phyloP scores from a whole-genome alignment of 2,797 vertebrate species.

The Danio tinwini region DNA sequence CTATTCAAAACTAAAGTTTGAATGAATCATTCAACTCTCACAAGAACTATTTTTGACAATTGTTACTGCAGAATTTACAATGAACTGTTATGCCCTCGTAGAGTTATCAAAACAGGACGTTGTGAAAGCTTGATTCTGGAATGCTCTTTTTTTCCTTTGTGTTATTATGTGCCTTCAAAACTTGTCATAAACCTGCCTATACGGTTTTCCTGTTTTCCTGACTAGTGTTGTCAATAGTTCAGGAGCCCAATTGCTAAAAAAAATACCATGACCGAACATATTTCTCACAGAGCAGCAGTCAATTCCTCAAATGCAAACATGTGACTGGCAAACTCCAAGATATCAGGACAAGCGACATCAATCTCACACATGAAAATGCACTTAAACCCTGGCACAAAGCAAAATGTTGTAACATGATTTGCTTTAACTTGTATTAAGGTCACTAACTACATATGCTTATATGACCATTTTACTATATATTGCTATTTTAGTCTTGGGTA shows the following conservation, averaged over 20 bases:
- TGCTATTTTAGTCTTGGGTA: too few relatives aligned
- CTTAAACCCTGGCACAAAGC: neutral
- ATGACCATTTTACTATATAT: too few relatives aligned
- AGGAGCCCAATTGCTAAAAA: conserved; percentile 54
- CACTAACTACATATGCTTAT: neutral
- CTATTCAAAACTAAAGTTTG: too few relatives aligned
- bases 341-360: conserved; percentile 62
- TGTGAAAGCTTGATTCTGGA: neutral
- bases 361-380: conserved; percentile 22
- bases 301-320: conserved; percentile 73
- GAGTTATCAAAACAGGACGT: neutral
- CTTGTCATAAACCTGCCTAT: neutral
- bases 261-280: conserved; percentile 71
- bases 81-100: too few relatives aligned
- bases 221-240: neutral
- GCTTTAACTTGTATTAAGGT: neutral
- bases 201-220: conserved; percentile 25
- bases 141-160: neutral
- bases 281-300: conserved; percentile 54
- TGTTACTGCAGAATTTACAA: too few relatives aligned
- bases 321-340: conserved; percentile 68
- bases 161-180: neutral
- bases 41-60: neutral
- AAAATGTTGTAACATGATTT: neutral
- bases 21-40: too few relatives aligned